Evolutionary conservation across 2,797 vertebrate genomes (phyloP).

Genomic region (Heliangelus exortis): DNA sequence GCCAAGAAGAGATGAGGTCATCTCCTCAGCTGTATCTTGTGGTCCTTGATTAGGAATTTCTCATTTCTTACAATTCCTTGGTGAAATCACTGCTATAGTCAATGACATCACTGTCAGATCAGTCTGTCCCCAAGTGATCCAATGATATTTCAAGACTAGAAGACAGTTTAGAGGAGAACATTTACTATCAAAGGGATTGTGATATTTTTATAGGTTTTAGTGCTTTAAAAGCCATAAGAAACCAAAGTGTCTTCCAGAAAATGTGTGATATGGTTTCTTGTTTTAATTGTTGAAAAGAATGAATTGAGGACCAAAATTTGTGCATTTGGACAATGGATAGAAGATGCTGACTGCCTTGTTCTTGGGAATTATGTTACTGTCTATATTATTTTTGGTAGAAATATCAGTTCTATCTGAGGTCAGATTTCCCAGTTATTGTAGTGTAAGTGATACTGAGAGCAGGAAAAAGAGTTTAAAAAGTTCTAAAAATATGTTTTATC

Average conservation of each 20-base stretch:
- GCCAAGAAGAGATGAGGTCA: background rate
- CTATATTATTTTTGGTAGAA: background rate
- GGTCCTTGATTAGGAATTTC: background rate
- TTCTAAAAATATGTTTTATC: background rate
- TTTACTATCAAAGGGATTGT: background rate
- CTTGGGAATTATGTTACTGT: background rate
- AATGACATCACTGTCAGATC: background rate
- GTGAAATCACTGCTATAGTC: background rate
- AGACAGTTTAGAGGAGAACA: background rate
- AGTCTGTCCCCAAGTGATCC: background rate
- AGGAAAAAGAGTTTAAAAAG: background rate
- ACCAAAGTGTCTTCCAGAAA: background rate
- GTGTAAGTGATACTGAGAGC: background rate
- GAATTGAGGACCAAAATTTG: background rate
- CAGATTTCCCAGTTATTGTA: background rate
- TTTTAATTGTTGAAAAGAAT: background rate
- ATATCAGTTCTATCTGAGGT: background rate
- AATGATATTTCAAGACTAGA: background rate
- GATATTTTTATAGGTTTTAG: background rate
- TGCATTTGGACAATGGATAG: background rate
- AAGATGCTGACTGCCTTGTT: background rate
- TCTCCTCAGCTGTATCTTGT: background rate
- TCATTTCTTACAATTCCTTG: background rate
- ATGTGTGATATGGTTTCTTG: background rate
- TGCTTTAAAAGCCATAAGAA: background rate